phyloP scores from a whole-genome alignment of 2,888 invertebrate genomes.

The Raillietiella orientalis region DNA sequence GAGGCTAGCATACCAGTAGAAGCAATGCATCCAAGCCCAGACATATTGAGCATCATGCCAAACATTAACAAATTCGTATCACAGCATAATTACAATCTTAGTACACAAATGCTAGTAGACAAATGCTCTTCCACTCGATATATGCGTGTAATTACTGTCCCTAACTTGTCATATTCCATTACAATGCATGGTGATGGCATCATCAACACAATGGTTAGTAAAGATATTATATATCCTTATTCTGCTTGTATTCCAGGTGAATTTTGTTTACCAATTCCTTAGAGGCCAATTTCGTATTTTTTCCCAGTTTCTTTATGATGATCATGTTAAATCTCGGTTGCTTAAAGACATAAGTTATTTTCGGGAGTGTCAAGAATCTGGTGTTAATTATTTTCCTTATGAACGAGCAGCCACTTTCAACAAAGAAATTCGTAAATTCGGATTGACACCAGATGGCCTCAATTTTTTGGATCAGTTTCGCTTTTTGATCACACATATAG shows the following conservation, averaged over 20 bases:
- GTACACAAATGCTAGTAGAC: conserved; percentile 84
- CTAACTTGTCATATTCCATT: conserved; percentile 84
- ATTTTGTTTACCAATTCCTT: conserved; percentile 74
- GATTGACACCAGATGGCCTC: conserved; percentile 39
- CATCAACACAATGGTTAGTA: conserved; percentile 53
- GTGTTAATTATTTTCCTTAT: conserved; percentile 32
- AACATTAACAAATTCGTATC: conserved; percentile 83
- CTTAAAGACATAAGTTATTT: conserved; percentile 58
- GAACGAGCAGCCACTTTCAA: conserved; percentile 80
- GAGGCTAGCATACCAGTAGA: too few species aligned
- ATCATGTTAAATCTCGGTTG: conserved; percentile 78
- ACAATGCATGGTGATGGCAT: conserved; percentile 87
- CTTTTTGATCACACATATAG: conserved; percentile 65
- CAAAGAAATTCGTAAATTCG: conserved; percentile 55
- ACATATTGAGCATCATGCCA: conserved; percentile 84
- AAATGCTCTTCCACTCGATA: conserved; percentile 65
- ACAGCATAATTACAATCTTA: conserved; percentile 74
- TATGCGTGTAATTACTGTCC: conserved; percentile 73
- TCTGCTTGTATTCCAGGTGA: conserved; percentile 17
- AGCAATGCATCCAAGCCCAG: conserved; percentile 28
- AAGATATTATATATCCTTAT: background rate
- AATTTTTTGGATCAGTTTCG: conserved; percentile 80
- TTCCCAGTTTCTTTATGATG: conserved; percentile 89
- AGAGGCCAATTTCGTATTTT: conserved; percentile 71
- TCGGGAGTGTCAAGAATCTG: conserved; percentile 29